Evolutionary conservation across 2,797 vertebrate genomes (phyloP).

Genomic region (Oryzias sinensis): DNA sequence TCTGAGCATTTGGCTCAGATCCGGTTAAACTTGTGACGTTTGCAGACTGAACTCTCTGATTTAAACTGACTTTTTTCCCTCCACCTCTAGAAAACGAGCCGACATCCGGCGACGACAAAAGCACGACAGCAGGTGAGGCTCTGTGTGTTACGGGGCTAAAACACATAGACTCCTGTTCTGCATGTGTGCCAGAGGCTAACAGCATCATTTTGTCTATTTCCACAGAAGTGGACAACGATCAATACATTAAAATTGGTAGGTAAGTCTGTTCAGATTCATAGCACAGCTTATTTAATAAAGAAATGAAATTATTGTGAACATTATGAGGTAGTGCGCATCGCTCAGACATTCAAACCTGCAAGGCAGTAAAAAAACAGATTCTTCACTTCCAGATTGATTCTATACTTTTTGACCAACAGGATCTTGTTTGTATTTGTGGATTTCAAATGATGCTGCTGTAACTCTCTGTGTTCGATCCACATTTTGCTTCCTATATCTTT

Average conservation of each 20-base stretch:
- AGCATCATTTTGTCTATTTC: constrained; percentile 31
- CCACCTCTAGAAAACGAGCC: constrained; percentile 78
- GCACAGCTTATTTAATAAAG: not conserved
- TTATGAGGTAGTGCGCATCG: no score
- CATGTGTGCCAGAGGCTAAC: not conserved
- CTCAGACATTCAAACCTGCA: no score
- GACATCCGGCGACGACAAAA: constrained; percentile 78
- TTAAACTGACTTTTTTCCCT: not conserved
- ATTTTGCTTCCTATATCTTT: no score
- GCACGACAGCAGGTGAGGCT: constrained; percentile 80
- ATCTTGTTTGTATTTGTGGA: no score
- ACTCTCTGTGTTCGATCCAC: no score
- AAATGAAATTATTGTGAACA: no score
- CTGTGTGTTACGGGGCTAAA: not conserved
- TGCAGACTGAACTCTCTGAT: not conserved
- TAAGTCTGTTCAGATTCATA: constrained; percentile 45
- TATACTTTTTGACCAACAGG: no score
- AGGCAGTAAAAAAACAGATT: no score
- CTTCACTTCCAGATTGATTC: no score
- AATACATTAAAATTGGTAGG: constrained; percentile 85
- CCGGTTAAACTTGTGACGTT: not conserved
- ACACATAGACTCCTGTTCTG: not conserved
- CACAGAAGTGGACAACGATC: constrained; percentile 78
- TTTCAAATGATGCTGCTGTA: no score
- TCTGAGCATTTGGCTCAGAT: no score